A percentile compares a stretch with the other conserved stretches of the same genome.
These are phyloP conservation scores for Pionites leucogaster DNA, from an alignment of 2,113 vertebrate species.

Conservation along the genomic window DNA sequence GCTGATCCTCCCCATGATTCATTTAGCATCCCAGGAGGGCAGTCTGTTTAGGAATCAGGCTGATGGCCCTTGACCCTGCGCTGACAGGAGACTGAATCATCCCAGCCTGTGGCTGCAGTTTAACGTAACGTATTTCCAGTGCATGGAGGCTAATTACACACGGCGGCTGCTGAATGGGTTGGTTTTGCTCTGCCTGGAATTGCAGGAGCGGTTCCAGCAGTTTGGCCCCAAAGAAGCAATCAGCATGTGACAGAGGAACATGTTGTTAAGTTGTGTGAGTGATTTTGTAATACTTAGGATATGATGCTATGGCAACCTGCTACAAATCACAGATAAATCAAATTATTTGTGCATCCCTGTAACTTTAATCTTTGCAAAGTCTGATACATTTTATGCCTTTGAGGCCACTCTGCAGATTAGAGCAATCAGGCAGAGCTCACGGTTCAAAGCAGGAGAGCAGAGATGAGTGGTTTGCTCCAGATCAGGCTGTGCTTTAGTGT, in stretches of 20 bases:
- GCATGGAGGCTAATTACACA: not conserved
- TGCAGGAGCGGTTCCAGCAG: constrained; percentile 18
- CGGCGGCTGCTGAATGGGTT: not conserved
- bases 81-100: not conserved
- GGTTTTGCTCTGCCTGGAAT: constrained; percentile 15
- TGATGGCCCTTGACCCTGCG: not conserved
- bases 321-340: constrained; percentile 57
- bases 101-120: not conserved
- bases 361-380: constrained; percentile 50
- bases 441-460: constrained; percentile 24
- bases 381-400: constrained; percentile 15
- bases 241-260: constrained; percentile 44
- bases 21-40: not conserved
- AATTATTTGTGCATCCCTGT: constrained; percentile 48
- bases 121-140: not conserved
- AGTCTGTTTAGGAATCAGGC: not conserved
- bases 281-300: constrained; percentile 42
- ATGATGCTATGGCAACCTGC: constrained; percentile 64
- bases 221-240: constrained; percentile 19
- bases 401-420: constrained; percentile 10
- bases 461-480: constrained; percentile 1
- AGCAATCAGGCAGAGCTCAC: constrained; percentile 7
- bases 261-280: constrained; percentile 37
- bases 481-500: not conserved
- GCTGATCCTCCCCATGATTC: not conserved